Percentiles rank a stretch among this genome's conserved stretches.
Conservation (phyloP, 1,140 invertebrate species). For the Lepidurus couesii region DNA sequence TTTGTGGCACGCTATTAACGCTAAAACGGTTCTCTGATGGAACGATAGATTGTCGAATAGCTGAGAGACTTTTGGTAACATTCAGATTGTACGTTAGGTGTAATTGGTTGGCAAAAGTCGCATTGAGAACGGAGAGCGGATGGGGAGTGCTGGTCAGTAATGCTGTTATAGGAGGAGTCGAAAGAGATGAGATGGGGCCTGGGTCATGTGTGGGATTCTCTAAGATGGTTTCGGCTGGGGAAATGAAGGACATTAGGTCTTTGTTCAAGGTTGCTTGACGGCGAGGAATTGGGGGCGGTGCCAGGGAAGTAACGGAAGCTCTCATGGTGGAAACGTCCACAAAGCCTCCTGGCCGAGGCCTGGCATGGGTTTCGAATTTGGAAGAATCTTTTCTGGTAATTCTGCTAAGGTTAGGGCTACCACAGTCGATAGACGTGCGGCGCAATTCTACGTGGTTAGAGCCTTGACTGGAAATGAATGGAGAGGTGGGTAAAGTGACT, state of each 20-base stretch:
- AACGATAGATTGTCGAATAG: neutral
- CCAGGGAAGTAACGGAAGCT: neutral
- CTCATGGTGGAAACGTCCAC: neutral
- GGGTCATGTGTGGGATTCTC: neutral
- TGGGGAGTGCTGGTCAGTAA: neutral
- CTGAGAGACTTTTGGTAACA: neutral
- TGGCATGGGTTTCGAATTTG: neutral
- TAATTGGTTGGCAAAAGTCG: neutral
- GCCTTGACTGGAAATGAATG: neutral
- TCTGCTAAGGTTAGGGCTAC: neutral
- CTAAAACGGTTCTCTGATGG: neutral
- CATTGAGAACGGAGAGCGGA: neutral
- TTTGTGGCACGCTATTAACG: neutral
- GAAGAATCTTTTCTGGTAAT: neutral
- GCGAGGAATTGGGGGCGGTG: neutral
- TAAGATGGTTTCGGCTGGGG: neutral
- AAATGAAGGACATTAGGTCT: neutral
- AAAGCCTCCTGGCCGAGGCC: neutral
- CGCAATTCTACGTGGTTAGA: neutral
- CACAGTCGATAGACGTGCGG: neutral
- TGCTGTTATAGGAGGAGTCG: neutral
- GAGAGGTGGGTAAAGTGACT: neutral
- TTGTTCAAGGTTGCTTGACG: neutral
- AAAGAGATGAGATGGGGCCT: neutral
- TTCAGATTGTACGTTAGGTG: neutral